Evolutionary conservation across 2,888 invertebrate genomes (phyloP).

Genomic region (Chrysolina haemoptera): DNA sequence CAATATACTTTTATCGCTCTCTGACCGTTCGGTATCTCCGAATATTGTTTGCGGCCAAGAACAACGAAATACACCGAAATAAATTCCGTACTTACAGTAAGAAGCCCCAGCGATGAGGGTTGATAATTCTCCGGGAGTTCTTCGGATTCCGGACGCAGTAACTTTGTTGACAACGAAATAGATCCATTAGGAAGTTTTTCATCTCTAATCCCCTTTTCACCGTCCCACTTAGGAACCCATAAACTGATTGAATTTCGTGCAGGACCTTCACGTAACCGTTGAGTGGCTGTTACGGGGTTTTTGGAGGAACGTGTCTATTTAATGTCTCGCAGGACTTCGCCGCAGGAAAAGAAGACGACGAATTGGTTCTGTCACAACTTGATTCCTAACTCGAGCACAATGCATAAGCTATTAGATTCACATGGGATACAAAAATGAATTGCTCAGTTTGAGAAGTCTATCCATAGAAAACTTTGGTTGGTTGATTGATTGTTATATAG

Average conservation of each 20-base stretch:
- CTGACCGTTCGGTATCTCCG: neutral
- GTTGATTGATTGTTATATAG: too few relatives aligned
- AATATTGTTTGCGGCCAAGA: neutral
- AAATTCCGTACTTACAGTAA: neutral
- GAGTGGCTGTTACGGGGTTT: conserved; percentile 12
- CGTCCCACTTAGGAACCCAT: conserved; percentile 7
- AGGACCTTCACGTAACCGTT: conserved; percentile 16
- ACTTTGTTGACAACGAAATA: conserved; percentile 14
- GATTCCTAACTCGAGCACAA: neutral
- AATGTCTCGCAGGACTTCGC: neutral
- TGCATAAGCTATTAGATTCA: too few relatives aligned
- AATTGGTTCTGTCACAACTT: neutral
- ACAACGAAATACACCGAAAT: neutral
- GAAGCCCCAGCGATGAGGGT: neutral
- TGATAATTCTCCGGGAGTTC: neutral
- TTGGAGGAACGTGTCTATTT: conserved; percentile 10
- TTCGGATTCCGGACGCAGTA: neutral
- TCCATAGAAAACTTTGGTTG: too few relatives aligned
- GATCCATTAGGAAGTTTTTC: conserved; percentile 7
- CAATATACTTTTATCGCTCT: neutral
- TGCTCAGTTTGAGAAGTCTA: too few relatives aligned
- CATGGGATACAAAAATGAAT: too few relatives aligned
- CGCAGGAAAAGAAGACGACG: neutral
- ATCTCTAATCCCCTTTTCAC: conserved; percentile 4
- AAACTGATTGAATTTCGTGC: conserved; percentile 11